A percentile compares a stretch with the other conserved stretches of the same genome.
phyloP scores from a whole-genome alignment of 2,113 vertebrate genomes.

The Corythoichthys intestinalis region DNA sequence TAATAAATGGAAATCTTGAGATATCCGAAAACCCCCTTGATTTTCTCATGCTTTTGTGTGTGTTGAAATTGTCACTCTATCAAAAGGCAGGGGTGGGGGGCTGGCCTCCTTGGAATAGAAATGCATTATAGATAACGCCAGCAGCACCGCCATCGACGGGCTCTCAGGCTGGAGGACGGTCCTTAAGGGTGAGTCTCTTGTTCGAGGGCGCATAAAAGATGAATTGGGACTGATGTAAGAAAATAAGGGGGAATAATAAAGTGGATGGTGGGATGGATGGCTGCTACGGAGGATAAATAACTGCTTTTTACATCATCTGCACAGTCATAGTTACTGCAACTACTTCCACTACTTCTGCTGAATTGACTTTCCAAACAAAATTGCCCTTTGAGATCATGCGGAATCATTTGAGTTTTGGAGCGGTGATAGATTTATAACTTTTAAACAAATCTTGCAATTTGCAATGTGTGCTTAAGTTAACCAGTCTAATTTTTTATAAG shows the following conservation, averaged over 20 bases:
- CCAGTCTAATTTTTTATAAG: too few relatives aligned
- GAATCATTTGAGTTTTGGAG: too few relatives aligned
- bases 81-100: not conserved
- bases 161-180: not conserved
- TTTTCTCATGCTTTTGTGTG: not conserved
- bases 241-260: not conserved
- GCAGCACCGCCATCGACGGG: not conserved
- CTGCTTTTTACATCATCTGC: not conserved
- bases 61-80: slow-evolving; percentile 10
- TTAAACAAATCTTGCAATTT: too few relatives aligned
- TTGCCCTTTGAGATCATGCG: too few relatives aligned
- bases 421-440: too few relatives aligned
- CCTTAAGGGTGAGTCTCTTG: slow-evolving; percentile 1
- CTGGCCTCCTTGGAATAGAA: slow-evolving; percentile 8
- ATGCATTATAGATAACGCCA: slow-evolving; percentile 29
- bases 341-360: not conserved
- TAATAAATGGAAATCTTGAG: slow-evolving; percentile 23
- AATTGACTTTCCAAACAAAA: too few relatives aligned
- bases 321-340: too few relatives aligned
- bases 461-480: too few relatives aligned
- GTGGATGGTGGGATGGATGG: not conserved
- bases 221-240: not conserved
- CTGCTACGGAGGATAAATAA: not conserved
- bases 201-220: slow-evolving; percentile 4
- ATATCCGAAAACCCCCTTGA: not conserved